Conservation (phyloP, 2,113 vertebrate genomes). For the Sitta europaea region DNA sequence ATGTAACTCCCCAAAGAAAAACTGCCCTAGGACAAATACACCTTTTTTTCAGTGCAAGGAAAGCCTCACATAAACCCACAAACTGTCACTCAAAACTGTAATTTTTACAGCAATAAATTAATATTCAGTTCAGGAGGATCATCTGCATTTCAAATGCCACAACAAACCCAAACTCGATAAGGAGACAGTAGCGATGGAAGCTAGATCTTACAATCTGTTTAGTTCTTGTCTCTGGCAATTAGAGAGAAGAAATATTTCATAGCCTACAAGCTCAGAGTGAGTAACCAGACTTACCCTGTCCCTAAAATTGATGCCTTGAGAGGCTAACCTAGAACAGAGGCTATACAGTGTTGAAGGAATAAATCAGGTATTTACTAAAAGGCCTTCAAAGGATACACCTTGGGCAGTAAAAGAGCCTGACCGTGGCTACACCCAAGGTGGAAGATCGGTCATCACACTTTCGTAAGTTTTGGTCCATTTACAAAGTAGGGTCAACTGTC, state of each 20-base stretch:
- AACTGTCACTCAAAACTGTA: neutral
- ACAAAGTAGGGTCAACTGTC: neutral
- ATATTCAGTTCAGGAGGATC: neutral
- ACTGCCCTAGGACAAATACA: neutral
- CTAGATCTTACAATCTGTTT: neutral
- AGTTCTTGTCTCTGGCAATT: neutral
- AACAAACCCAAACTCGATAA: neutral
- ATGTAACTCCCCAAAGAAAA: neutral
- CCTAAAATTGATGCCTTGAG: neutral
- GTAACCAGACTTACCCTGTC: neutral
- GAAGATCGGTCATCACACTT: neutral
- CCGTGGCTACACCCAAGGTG: neutral
- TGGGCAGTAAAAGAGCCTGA: neutral
- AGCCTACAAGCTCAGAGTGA: neutral
- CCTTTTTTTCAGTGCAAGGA: neutral
- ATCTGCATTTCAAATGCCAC: neutral
- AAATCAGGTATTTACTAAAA: neutral
- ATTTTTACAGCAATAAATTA: neutral
- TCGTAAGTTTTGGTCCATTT: neutral
- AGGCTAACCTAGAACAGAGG: neutral
- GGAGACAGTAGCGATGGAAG: neutral
- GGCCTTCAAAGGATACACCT: neutral
- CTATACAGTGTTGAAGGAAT: neutral
- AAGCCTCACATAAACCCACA: neutral
- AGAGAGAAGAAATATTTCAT: neutral